phyloP scores from a whole-genome alignment of 1,140 invertebrate species.

The Dufourea novaeangliae region DNA sequence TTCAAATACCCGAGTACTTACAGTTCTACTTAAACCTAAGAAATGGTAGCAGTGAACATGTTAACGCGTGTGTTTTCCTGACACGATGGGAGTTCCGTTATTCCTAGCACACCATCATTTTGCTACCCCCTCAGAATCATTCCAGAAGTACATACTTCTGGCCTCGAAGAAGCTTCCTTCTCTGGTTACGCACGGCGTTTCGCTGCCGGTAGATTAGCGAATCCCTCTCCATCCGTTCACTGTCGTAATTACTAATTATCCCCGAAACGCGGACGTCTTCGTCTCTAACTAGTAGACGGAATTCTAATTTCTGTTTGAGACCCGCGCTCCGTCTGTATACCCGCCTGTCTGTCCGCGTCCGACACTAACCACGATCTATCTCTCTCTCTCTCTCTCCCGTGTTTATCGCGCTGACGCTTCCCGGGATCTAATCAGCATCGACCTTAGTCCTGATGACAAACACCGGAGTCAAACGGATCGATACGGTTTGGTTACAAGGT shows the following conservation, averaged over 20 bases:
- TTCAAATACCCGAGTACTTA: no score
- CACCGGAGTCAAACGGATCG: slow-evolving; percentile 7
- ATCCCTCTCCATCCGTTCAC: slow-evolving; percentile 23
- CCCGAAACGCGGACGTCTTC: slow-evolving; percentile 5
- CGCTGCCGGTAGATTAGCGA: neutral
- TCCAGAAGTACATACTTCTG: no score
- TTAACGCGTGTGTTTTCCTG: neutral
- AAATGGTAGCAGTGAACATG: no score
- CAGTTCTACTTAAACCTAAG: no score
- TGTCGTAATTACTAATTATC: slow-evolving; percentile 53
- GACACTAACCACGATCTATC: neutral
- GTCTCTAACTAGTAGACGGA: slow-evolving; percentile 50
- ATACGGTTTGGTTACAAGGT: no score
- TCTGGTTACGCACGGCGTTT: neutral
- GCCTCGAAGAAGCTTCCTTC: no score
- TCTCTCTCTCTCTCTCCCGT: neutral
- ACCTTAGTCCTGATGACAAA: slow-evolving; percentile 4
- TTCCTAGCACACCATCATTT: neutral
- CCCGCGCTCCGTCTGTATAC: slow-evolving; percentile 11
- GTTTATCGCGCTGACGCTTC: slow-evolving; percentile 52
- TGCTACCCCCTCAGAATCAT: neutral
- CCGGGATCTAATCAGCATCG: slow-evolving; percentile 47
- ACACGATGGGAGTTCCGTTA: neutral
- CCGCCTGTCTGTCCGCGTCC: slow-evolving; percentile 7
- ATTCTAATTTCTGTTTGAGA: slow-evolving; percentile 51